Percentiles rank a stretch among this genome's conserved stretches.
Evolutionary conservation across 2,888 invertebrate species (phyloP).

Genomic region (Sericinus montela): DNA sequence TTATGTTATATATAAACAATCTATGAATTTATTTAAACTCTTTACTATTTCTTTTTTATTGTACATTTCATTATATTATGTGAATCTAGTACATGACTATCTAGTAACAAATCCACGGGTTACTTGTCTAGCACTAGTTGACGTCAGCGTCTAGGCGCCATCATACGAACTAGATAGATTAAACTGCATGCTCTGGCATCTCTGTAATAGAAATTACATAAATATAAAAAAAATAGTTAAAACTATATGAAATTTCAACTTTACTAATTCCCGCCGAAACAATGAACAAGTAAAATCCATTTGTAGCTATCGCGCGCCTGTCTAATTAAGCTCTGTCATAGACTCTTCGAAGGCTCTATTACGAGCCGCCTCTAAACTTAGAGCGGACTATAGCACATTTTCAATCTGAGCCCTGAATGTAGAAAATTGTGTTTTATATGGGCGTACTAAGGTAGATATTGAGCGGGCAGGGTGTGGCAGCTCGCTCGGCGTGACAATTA

Average conservation of each 20-base stretch:
- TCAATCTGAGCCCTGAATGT: constrained; percentile 46
- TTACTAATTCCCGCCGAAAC: constrained; percentile 50
- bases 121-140: constrained; percentile 23
- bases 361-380: constrained; percentile 75
- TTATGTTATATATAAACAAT: no score
- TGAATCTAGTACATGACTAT: no score
- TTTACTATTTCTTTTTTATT: no score
- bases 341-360: constrained; percentile 78
- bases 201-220: constrained; percentile 31
- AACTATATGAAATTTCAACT: constrained; percentile 42
- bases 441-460: constrained; percentile 65
- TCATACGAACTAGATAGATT: constrained; percentile 26
- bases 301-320: constrained; percentile 71
- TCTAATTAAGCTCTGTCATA: constrained; percentile 79
- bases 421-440: constrained; percentile 53
- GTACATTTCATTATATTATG: no score
- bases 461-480: constrained; percentile 58
- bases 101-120: no score
- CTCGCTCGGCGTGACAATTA: constrained; percentile 77
- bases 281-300: constrained; percentile 76
- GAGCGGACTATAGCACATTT: constrained; percentile 73
- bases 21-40: no score
- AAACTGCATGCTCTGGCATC: not conserved
- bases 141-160: constrained; percentile 32
- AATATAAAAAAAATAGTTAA: constrained; percentile 45